phyloP scores from a whole-genome alignment of 2,113 vertebrate genomes.

The Microtus ochrogaster region DNA sequence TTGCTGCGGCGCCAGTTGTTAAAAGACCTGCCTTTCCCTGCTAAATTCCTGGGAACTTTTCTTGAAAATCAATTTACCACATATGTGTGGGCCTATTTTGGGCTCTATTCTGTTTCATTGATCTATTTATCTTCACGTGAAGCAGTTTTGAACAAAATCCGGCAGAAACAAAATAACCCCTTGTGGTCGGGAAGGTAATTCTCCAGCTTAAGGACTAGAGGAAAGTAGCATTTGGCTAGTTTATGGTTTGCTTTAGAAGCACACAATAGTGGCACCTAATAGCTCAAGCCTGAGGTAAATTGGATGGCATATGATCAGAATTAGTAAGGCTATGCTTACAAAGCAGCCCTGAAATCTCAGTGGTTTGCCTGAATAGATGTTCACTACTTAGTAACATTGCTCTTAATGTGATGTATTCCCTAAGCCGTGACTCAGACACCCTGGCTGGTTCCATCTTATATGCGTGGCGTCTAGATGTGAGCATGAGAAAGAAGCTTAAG shows the following conservation, averaged over 20 bases:
- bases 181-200: constrained; percentile 49
- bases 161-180: constrained; percentile 33
- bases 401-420: neutral
- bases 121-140: constrained; percentile 66
- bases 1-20: constrained; percentile 25
- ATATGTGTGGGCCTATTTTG: constrained; percentile 70
- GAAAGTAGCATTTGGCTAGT: neutral
- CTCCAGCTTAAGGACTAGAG: neutral
- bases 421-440: neutral
- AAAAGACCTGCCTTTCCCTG: constrained; percentile 51
- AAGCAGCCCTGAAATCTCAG: neutral
- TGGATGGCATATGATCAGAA: neutral
- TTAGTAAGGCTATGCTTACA: neutral
- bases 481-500: neutral
- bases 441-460: neutral
- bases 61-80: constrained; percentile 73
- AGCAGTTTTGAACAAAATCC: constrained; percentile 66
- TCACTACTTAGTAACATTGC: neutral
- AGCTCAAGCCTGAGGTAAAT: neutral
- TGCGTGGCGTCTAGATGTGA: neutral
- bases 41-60: constrained; percentile 58
- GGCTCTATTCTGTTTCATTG: constrained; percentile 68
- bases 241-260: neutral
- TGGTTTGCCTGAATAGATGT: neutral
- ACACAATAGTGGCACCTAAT: neutral